These are phyloP conservation scores for Campoletis raptor DNA, from an alignment of 2,888 invertebrate genomes.

Conservation along the genomic window DNA sequence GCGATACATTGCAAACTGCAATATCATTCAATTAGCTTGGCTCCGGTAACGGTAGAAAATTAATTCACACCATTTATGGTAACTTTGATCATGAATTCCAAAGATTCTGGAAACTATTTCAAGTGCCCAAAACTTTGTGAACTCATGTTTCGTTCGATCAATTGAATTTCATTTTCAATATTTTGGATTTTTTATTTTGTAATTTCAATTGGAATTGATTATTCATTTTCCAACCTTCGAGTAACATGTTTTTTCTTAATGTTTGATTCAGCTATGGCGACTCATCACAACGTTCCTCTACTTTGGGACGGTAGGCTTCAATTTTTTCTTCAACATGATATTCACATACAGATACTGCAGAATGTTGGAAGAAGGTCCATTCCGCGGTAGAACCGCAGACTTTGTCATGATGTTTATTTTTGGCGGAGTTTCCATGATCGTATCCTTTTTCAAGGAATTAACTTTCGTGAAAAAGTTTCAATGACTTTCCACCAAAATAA, in stretches of 20 bases:
- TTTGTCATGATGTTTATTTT: slow-evolving; percentile 99
- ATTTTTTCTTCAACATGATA: slow-evolving; percentile 99
- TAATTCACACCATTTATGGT: too few species aligned
- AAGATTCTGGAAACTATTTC: too few species aligned
- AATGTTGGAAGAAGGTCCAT: slow-evolving; percentile 99
- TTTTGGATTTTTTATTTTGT: not conserved
- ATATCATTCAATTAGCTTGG: too few species aligned
- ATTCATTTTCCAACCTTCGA: not conserved
- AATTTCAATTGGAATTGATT: not conserved
- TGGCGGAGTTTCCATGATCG: slow-evolving; percentile 95
- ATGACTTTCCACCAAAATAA: not conserved
- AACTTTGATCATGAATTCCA: too few species aligned
- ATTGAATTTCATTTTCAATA: not conserved
- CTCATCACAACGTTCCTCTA: slow-evolving; percentile 98
- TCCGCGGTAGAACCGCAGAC: slow-evolving; percentile 97
- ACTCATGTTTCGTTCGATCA: not conserved
- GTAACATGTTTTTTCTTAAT: not conserved
- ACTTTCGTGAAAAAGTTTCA: not conserved
- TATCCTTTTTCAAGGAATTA: slow-evolving; percentile 88
- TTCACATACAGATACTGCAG: slow-evolving; percentile 99
- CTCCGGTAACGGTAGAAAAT: too few species aligned
- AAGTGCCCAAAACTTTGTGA: too few species aligned
- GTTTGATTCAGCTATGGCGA: slow-evolving; percentile 93
- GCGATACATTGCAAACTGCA: too few species aligned
- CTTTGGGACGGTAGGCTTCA: slow-evolving; percentile 99